A percentile compares a stretch with the other conserved stretches of the same genome.
Conservation (phyloP, 37 sponge, comb jelly and placozoan species). For the Ianthella basta region DNA sequence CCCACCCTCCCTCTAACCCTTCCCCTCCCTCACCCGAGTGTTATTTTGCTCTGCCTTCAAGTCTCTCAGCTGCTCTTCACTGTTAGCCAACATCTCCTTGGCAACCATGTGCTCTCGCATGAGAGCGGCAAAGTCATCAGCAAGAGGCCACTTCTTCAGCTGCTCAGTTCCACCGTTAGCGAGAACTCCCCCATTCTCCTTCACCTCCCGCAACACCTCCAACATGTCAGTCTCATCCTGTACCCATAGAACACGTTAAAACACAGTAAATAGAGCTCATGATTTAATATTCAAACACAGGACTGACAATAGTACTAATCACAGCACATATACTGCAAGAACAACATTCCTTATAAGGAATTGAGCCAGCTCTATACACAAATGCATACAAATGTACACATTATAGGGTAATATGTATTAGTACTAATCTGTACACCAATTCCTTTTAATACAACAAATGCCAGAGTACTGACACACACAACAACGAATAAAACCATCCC, state of each 20-base stretch:
- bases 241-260: no score
- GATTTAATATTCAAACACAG: background rate
- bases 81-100: conserved; percentile 62
- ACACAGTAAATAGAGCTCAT: no score
- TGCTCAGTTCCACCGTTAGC: conserved; percentile 32
- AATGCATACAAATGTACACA: no score
- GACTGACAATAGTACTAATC: background rate
- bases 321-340: no score
- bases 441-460: no score
- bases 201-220: conserved; percentile 54
- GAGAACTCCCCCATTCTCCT: conserved; percentile 39
- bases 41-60: conserved; percentile 89
- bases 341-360: no score
- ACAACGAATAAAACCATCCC: no score
- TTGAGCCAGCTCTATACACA: no score
- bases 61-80: conserved; percentile 86
- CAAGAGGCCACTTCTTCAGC: conserved; percentile 67
- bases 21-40: conserved; percentile 69
- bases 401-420: no score
- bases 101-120: conserved; percentile 61
- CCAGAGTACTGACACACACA: no score
- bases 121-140: conserved; percentile 67
- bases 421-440: no score
- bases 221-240: conserved; percentile 59
- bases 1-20: background rate